These are phyloP conservation scores for Myotis vivesi DNA, from an alignment of 2,797 vertebrate genomes.

Conservation along the genomic window DNA sequence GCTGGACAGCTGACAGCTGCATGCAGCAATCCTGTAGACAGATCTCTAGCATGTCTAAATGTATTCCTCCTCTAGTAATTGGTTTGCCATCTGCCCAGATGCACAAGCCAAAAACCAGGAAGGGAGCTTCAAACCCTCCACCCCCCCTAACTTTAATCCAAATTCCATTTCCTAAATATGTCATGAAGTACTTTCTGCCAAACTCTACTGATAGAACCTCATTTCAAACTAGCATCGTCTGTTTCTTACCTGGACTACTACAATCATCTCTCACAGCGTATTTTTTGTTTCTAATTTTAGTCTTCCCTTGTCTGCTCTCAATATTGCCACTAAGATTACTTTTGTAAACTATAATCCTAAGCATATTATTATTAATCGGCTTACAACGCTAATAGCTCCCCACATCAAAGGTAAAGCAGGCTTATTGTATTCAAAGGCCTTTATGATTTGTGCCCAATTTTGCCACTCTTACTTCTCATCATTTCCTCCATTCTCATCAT, in stretches of 20 bases:
- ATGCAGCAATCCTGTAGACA: not conserved
- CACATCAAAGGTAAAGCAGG: not conserved
- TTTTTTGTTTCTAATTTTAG: conserved; percentile 18
- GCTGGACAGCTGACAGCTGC: not conserved
- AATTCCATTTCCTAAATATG: conserved; percentile 14
- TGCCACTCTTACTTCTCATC: not conserved
- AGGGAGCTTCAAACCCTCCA: not conserved
- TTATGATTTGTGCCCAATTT: not conserved
- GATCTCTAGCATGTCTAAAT: not conserved
- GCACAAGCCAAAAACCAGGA: not conserved
- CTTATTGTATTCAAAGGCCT: not conserved
- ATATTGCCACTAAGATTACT: not conserved
- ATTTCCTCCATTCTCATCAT: not conserved
- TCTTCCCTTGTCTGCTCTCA: not conserved
- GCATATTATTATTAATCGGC: not conserved
- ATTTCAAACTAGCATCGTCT: not conserved
- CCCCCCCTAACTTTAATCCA: conserved; percentile 13
- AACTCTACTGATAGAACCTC: not conserved
- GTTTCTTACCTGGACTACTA: conserved; percentile 7
- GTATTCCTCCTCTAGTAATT: not conserved
- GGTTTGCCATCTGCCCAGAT: not conserved
- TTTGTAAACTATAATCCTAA: not conserved
- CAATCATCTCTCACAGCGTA: not conserved
- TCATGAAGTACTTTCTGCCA: not conserved
- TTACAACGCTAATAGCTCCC: not conserved